Percentiles rank a stretch among this genome's conserved stretches.
phyloP scores from a whole-genome alignment of 2,113 vertebrate genomes.

The Cygnus buccinator region DNA sequence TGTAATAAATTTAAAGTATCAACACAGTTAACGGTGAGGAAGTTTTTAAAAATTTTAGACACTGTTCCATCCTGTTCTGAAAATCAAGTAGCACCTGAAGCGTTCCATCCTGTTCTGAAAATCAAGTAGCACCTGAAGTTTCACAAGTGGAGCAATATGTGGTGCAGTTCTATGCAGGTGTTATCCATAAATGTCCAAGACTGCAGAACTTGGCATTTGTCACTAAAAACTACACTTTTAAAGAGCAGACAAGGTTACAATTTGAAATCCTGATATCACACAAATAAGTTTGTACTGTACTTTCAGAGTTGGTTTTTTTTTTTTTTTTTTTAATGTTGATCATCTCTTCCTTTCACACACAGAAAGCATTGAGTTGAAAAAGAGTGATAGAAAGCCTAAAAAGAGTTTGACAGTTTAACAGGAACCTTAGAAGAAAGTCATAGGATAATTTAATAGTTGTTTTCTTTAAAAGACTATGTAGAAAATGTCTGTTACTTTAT shows the following conservation, averaged over 20 bases:
- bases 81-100: background rate
- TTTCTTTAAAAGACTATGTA: background rate
- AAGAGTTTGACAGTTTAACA: background rate
- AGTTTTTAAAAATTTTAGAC: background rate
- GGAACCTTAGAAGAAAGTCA: background rate
- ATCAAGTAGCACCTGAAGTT: background rate
- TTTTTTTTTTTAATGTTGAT: background rate
- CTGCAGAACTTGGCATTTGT: background rate
- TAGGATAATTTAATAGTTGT: background rate
- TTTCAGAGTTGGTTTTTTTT: background rate
- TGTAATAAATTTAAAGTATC: background rate
- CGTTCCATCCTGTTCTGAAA: background rate
- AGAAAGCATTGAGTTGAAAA: background rate
- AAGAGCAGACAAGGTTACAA: background rate
- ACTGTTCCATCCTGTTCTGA: background rate
- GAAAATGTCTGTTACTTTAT: conserved; percentile 1
- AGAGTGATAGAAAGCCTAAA: background rate
- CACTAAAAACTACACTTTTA: background rate
- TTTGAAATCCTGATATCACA: background rate
- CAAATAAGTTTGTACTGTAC: background rate
- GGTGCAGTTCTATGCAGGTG: background rate
- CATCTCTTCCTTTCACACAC: background rate
- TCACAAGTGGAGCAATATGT: background rate
- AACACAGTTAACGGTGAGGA: background rate
- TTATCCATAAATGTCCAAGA: background rate